Percentiles rank a stretch among this genome's conserved stretches.
These are phyloP conservation scores for Eira barbara DNA, from an alignment of 2,113 vertebrate species.

Conservation along the genomic window DNA sequence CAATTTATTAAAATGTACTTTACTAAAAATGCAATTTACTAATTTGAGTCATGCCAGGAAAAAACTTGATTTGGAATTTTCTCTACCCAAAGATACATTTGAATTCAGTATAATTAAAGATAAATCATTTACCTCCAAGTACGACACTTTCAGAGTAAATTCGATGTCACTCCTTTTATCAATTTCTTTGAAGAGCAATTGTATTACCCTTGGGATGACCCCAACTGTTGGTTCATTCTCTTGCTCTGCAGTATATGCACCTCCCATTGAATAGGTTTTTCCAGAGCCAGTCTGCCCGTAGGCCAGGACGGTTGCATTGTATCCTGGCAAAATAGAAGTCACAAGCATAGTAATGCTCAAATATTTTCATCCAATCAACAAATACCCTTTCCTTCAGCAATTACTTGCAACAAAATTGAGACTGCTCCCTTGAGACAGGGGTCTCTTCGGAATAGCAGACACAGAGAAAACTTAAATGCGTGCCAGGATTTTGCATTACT, in stretches of 20 bases:
- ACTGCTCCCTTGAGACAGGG: neutral
- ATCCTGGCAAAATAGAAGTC: constrained; percentile 84
- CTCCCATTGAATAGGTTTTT: constrained; percentile 98
- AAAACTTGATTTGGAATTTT: constrained; percentile 51
- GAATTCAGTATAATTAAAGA: constrained; percentile 2
- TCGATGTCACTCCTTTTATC: constrained; percentile 85
- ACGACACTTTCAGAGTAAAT: constrained; percentile 90
- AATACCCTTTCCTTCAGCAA: constrained; percentile 26
- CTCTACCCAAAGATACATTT: neutral
- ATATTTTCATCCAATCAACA: constrained; percentile 34
- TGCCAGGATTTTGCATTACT: neutral
- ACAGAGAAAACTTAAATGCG: neutral
- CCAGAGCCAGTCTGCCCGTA: constrained; percentile 98
- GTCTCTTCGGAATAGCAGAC: neutral
- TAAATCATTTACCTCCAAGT: constrained; percentile 90
- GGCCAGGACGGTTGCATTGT: constrained; percentile 95
- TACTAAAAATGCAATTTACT: constrained; percentile 59
- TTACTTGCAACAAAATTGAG: constrained; percentile 34
- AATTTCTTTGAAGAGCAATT: constrained; percentile 89
- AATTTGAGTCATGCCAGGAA: constrained; percentile 50
- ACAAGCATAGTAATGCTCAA: neutral
- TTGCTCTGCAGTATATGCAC: constrained; percentile 92
- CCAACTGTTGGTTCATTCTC: constrained; percentile 91
- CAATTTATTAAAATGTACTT: constrained; percentile 62
- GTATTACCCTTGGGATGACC: constrained; percentile 94